Percentiles rank a stretch among this genome's conserved stretches.
Conservation (phyloP, 1,140 invertebrate genomes). For the Procambarus clarkii region DNA sequence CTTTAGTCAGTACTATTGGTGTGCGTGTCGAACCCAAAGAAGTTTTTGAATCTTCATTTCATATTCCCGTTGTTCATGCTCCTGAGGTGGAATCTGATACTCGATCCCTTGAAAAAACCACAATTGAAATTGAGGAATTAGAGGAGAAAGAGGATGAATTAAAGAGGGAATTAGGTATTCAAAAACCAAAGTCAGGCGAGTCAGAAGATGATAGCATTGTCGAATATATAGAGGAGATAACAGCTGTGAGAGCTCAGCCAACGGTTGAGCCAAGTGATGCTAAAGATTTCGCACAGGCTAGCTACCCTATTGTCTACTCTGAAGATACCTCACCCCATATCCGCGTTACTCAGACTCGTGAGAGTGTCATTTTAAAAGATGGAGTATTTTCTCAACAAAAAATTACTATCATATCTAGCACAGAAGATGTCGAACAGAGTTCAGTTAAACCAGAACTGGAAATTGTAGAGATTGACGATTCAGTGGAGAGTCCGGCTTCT, state of each 20-base stretch:
- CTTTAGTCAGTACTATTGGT: slow-evolving; percentile 26
- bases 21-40: slow-evolving; percentile 21
- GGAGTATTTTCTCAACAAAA: slow-evolving; percentile 28
- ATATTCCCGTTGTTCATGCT: slow-evolving; percentile 34
- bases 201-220: slow-evolving; percentile 14
- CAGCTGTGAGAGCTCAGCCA: slow-evolving; percentile 16
- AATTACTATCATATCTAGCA: slow-evolving; percentile 23
- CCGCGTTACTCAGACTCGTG: slow-evolving; percentile 14
- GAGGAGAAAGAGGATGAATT: slow-evolving; percentile 21
- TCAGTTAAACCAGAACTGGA: slow-evolving; percentile 26
- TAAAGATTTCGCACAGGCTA: slow-evolving; percentile 23
- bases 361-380: slow-evolving; percentile 28
- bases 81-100: slow-evolving; percentile 53
- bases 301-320: slow-evolving; percentile 6
- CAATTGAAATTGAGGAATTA: slow-evolving; percentile 43
- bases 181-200: slow-evolving; percentile 33
- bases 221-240: slow-evolving; percentile 24
- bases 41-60: slow-evolving; percentile 55
- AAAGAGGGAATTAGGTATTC: not conserved
- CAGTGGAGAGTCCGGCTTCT: slow-evolving; percentile 34
- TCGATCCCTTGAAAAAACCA: slow-evolving; percentile 31
- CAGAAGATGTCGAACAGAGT: slow-evolving; percentile 12
- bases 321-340: not conserved
- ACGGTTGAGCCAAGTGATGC: not conserved
- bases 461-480: slow-evolving; percentile 42